These are phyloP conservation scores for Ips nitidus DNA, from an alignment of 1,140 invertebrate species.

Conservation along the genomic window DNA sequence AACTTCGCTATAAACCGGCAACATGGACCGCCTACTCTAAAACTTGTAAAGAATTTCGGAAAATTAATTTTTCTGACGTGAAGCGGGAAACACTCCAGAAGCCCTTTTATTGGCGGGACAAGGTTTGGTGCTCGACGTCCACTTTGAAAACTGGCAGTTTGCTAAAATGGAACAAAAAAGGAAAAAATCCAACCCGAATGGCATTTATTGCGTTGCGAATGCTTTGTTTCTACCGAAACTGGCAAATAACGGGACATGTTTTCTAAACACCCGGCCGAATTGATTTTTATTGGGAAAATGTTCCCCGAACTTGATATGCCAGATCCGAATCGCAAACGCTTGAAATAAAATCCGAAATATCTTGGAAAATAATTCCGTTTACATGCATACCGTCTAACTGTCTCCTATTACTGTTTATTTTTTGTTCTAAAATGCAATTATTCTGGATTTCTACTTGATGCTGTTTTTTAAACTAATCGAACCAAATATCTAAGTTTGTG, in stretches of 20 bases:
- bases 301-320: background rate
- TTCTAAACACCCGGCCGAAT: background rate
- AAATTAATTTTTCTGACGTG: too few relatives aligned
- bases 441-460: too few relatives aligned
- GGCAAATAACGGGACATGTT: constrained; percentile 9
- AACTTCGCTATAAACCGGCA: too few relatives aligned
- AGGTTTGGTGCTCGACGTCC: background rate
- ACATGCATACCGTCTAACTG: background rate
- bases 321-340: too few relatives aligned
- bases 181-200: background rate
- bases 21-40: too few relatives aligned
- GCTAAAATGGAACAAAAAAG: background rate
- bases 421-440: background rate
- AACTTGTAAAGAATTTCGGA: too few relatives aligned
- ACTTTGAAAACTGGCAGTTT: background rate
- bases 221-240: constrained; percentile 9
- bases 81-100: too few relatives aligned
- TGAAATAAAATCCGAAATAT: too few relatives aligned
- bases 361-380: background rate
- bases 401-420: background rate
- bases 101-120: background rate
- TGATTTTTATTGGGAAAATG: constrained; percentile 5
- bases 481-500: too few relatives aligned
- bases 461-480: too few relatives aligned
- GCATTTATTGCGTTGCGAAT: constrained; percentile 1